Base-by-base conservation (phyloP, 37 sponge, comb jelly and placozoan genomes). In the Chondrosia reniformis region DNA sequence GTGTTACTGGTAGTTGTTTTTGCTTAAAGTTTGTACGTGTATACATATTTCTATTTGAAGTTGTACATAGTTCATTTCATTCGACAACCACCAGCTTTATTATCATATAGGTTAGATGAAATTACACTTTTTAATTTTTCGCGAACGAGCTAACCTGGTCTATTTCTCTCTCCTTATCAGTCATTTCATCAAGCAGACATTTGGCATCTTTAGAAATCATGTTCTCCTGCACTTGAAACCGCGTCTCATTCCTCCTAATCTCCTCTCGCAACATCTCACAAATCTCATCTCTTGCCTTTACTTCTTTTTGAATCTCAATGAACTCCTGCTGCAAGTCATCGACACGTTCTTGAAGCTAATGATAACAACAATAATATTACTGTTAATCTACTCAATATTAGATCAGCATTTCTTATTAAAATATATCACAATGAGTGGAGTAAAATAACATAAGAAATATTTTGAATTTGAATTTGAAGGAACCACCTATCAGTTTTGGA, bases 231-330 rank as follows among this genome's bases (percentile, higher is more conserved):
- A 69, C 72, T 44, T 39, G 15, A 19, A 4, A 9, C 21, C 42
- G 72, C 8, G 3, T 2, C 44, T 69, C 72, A 25, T 69, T 22
- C 43, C 25, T 69, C 25, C 72, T 41, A 69, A 69, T 69, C 72
- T 69, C 72, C 4, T 0, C 72, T 19, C 72, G 15, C 40, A 69
- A 34, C n/a, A 69, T 25, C 24, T 69, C 72, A 69, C 72, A 69
- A 2, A 69, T 69, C 3, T 34, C 40, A 24, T 69, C 72, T 40
- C 72, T 37, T 22, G 39, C 72, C 2, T 40, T 19, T 13, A 69
- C 72, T 24, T 69, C 72, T 24, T 39, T 41, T 21, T 69, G 44
- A 41, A 43, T 69, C 72, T 69, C 72, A 24, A 43, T 69, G 25
- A 69, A 25, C 9, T 69, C 72, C 19, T 30, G 9, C 3, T 39